Base-by-base conservation (phyloP, 37 sponge, comb jelly and placozoan genomes). In the Cliona cf. orientalis region DNA sequence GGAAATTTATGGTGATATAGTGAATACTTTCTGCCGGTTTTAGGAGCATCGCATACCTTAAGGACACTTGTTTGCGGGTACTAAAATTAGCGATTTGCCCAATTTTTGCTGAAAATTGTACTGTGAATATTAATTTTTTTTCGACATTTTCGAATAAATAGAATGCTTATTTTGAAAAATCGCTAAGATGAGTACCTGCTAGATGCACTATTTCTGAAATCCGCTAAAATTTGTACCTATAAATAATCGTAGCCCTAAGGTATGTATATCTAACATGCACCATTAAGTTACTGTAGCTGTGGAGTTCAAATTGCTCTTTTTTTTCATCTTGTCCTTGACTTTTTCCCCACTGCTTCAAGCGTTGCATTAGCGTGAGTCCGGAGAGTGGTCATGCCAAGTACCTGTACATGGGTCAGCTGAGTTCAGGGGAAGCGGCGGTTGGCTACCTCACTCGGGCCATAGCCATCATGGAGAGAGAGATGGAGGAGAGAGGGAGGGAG, bases 321-420 rank as follows among this genome's bases (percentile, higher is more conserved):
- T n/a, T 25, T 62, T n/a, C 21, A 25, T 62, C 6, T 62, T 14
- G 23, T 62, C 6, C 64, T n/a, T 75, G 34, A n/a, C 59, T 44
- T 42, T 57, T 7, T 60, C 75, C 32, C 12, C 40, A 74, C 76
- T 83, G 44, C 59, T 69, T 81, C 33, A 73, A 67, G 41, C 17
- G 44, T 60, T 74, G 80, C 11, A 76, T 90, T 23, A 46, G 81
- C 26, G 45, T 86, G 9, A 23, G 36, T 36, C 94, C 94, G 0
- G 80, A 86, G 17, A 25, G n/a, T 0, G 94, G 94, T 0, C 66
- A 86, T 62, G 29, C 75, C 49, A 93, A 93, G 80, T 93, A 87
- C 75, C 56, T 93, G 74, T 89, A 86, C 40, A 80, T 93, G 38
- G 94, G 91, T 11, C 91, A 93, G 74, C 34, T 90, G 74, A 36